Evolutionary conservation across 2,113 vertebrate genomes (phyloP).

Genomic region (Noturus placidus): DNA sequence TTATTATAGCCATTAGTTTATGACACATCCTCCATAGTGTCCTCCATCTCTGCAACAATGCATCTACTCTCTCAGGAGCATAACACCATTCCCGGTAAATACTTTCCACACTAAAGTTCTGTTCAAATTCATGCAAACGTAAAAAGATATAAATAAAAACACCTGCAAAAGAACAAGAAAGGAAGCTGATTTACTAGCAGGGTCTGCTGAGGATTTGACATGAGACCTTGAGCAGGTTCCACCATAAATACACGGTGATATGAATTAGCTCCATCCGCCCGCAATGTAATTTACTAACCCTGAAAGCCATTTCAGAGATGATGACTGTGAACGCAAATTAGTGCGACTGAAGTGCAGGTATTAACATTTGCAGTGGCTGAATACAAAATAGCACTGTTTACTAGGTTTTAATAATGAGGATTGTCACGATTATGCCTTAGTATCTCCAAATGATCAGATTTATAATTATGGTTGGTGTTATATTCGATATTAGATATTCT

Average conservation of each 20-base stretch:
- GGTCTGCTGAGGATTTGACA: not conserved
- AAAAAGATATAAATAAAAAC: not conserved
- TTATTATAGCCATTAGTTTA: conserved; percentile 6
- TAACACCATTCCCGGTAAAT: not conserved
- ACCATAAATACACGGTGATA: not conserved
- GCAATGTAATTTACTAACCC: not conserved
- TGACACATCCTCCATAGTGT: not conserved
- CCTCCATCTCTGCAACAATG: not conserved
- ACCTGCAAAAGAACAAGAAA: not conserved
- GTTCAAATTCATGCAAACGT: not conserved
- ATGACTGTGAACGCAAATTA: not conserved
- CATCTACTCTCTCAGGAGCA: not conserved
- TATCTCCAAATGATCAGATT: not conserved
- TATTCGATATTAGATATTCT: not conserved
- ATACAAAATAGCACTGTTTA: not conserved
- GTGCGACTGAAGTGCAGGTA: not conserved
- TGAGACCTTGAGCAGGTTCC: not conserved
- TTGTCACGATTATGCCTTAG: not conserved
- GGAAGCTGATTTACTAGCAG: not conserved
- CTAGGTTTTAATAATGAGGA: not conserved
- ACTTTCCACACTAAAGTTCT: not conserved
- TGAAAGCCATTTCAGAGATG: not conserved
- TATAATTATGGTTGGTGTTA: not conserved
- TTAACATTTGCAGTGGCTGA: not conserved
- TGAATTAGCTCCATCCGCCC: not conserved